Evolutionary conservation across 2,797 vertebrate genomes (phyloP), one percentile per base, ranked within the genome.

Genomic region (Salarias fasciatus): DNA sequence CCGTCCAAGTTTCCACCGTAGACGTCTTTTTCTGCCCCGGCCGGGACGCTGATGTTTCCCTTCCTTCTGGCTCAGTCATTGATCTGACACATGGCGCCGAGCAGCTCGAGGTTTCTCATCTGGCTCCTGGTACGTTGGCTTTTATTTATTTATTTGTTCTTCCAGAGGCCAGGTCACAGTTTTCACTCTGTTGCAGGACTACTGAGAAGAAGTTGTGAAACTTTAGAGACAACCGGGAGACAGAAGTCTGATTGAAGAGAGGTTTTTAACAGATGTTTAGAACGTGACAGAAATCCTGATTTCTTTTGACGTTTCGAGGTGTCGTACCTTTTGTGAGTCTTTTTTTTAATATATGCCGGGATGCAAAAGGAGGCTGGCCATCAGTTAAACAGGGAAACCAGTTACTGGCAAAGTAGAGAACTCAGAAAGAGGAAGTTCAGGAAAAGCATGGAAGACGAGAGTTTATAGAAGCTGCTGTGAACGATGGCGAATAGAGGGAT

Each of bases 381-480:
- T n/a, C n/a, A n/a, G n/a, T n/a, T n/a, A n/a, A n/a, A n/a, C n/a
- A n/a, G n/a, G n/a, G n/a, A n/a, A n/a, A n/a, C n/a, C n/a, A n/a
- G n/a, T n/a, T n/a, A n/a, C n/a, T n/a, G n/a, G n/a, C n/a, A n/a
- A n/a, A n/a, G n/a, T n/a, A n/a, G n/a, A n/a, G n/a, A n/a, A n/a
- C n/a, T n/a, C n/a, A 57, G 10, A 62, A 15, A 58, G 24, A 45
- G 60, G 30, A 51, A 69, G 3, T 51, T 53, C 48, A 41, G 49
- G 46, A 42, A 37, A 61, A 58, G 55, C 56, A 64, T 63, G 59
- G 57, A 67, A 68, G 52, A 48, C 50, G 35, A 30, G 54, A 67
- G 83, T 74, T 54, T 13, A 44, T 75, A 63, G 14, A 42, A 50
- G 49, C 18, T 9, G 13, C 46, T 67, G 69, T 62, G 61, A 37